phyloP scores from a whole-genome alignment of 2,888 invertebrate genomes.

The Epistrophe grossulariae region DNA sequence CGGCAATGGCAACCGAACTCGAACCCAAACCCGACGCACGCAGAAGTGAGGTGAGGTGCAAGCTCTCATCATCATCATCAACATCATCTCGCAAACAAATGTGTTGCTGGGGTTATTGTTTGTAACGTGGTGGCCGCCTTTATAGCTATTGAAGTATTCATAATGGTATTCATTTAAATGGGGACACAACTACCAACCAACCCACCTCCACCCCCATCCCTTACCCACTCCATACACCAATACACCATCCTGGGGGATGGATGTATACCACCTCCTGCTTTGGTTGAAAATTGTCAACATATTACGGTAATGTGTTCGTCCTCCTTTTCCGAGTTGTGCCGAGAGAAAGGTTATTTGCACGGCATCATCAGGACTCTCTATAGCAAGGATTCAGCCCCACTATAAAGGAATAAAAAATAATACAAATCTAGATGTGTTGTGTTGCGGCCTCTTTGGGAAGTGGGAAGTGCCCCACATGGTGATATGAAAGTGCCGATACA shows the following conservation, averaged over 20 bases:
- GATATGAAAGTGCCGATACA: constrained; percentile 24
- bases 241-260: no score
- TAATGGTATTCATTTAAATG: constrained; percentile 75
- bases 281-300: constrained; percentile 73
- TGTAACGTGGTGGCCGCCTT: constrained; percentile 75
- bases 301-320: constrained; percentile 73
- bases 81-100: constrained; percentile 73
- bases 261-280: constrained; percentile 33
- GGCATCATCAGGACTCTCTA: neutral
- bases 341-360: constrained; percentile 44
- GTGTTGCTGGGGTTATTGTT: constrained; percentile 73
- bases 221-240: neutral
- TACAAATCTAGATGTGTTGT: constrained; percentile 62
- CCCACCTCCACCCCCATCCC: neutral
- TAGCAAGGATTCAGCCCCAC: constrained; percentile 46
- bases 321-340: constrained; percentile 28
- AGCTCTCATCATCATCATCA: constrained; percentile 59
- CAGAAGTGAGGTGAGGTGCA: constrained; percentile 56
- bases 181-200: constrained; percentile 48
- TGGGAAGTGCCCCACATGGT: constrained; percentile 16
- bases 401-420: constrained; percentile 31
- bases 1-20: neutral
- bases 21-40: no score
- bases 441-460: constrained; percentile 65
- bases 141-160: constrained; percentile 76